phyloP scores from a whole-genome alignment of 2,797 vertebrate species.

The Labroides dimidiatus region DNA sequence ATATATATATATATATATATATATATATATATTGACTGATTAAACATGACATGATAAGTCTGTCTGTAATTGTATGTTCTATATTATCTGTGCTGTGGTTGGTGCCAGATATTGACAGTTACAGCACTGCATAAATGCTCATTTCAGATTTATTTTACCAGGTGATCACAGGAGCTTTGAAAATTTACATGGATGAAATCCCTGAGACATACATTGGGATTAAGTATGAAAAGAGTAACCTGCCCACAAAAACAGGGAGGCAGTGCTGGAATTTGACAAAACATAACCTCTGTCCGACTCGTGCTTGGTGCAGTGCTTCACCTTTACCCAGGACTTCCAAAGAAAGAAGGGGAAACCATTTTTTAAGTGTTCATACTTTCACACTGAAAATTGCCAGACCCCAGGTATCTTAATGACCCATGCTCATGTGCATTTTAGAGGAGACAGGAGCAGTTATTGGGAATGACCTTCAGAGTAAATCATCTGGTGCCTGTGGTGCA shows the following conservation, averaged over 20 bases:
- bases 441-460: background rate
- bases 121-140: no score
- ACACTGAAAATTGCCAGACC: background rate
- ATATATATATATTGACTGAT: no score
- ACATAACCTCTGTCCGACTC: background rate
- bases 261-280: background rate
- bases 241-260: background rate
- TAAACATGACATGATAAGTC: no score
- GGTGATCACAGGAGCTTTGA: background rate
- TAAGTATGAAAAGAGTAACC: no score
- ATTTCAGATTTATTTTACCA: no score
- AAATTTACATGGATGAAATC: background rate
- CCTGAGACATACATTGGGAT: no score
- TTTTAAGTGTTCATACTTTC: background rate
- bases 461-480: slow-evolving; percentile 9
- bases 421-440: slow-evolving; percentile 10
- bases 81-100: no score
- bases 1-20: no score
- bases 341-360: background rate
- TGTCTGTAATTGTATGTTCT: no score
- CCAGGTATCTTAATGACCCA: background rate
- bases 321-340: no score
- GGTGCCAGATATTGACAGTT: no score
- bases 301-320: no score
- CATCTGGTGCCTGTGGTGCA: background rate